These are phyloP conservation scores for Noctua janthina DNA, from an alignment of 2,888 invertebrate genomes.

Conservation along the genomic window DNA sequence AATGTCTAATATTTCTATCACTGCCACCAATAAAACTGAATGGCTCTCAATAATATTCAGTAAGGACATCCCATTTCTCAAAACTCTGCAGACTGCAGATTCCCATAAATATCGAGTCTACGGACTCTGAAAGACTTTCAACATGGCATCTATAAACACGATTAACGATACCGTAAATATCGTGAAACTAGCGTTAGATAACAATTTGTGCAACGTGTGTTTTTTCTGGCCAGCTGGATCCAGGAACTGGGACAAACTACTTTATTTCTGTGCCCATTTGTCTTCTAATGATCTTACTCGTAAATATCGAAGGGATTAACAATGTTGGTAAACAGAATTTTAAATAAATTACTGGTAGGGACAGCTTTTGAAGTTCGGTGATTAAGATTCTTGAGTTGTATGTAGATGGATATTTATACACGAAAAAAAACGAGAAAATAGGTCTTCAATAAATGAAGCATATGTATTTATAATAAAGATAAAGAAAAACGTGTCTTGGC, in stretches of 20 bases:
- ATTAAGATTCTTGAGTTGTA: slow-evolving; percentile 32
- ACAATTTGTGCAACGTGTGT: slow-evolving; percentile 71
- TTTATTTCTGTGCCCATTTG: slow-evolving; percentile 62
- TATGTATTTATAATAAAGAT: not conserved
- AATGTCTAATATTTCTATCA: slow-evolving; percentile 27
- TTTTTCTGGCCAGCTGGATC: slow-evolving; percentile 55
- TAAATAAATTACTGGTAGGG: slow-evolving; percentile 23
- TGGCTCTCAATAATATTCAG: slow-evolving; percentile 32
- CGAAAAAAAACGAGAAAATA: slow-evolving; percentile 2
- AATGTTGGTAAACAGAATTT: slow-evolving; percentile 50
- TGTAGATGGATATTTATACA: slow-evolving; percentile 42
- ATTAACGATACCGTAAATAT: slow-evolving; percentile 75
- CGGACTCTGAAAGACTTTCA: slow-evolving; percentile 61
- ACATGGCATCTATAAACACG: slow-evolving; percentile 70
- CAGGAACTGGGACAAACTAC: slow-evolving; percentile 63
- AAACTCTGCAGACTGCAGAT: slow-evolving; percentile 8
- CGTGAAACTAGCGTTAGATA: slow-evolving; percentile 62
- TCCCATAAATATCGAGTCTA: slow-evolving; percentile 51
- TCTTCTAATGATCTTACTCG: slow-evolving; percentile 51
- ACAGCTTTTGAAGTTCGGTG: slow-evolving; percentile 44
- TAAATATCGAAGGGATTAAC: slow-evolving; percentile 56
- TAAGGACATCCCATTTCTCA: slow-evolving; percentile 44
- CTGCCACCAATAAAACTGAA: slow-evolving; percentile 36
- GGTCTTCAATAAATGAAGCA: not conserved
- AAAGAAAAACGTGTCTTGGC: not conserved